Conservation (phyloP, 2,797 vertebrate species). For the Eidolon dupreanum region DNA sequence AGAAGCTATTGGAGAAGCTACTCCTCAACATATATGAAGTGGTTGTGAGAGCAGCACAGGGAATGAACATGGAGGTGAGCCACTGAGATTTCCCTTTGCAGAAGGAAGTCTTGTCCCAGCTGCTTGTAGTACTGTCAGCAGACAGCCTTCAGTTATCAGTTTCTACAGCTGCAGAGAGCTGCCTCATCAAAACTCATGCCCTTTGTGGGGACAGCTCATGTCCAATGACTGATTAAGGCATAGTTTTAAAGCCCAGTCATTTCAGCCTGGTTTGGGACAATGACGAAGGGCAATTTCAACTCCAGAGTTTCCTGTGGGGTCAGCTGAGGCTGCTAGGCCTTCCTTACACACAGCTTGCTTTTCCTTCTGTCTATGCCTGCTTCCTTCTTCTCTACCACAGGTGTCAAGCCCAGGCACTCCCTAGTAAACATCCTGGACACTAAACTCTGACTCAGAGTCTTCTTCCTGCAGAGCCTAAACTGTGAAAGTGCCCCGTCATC, state of each 20-base stretch:
- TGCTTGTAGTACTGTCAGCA: neutral
- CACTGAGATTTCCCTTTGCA: neutral
- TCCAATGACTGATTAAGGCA: neutral
- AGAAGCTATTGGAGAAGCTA: neutral
- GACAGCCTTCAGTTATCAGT: neutral
- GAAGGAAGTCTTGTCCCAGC: neutral
- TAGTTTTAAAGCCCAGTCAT: slow-evolving; percentile 2
- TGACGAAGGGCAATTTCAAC: neutral
- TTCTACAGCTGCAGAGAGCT: neutral
- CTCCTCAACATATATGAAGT: neutral
- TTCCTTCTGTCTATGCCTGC: neutral
- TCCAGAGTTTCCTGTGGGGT: neutral
- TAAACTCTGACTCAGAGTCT: slow-evolving; percentile 64
- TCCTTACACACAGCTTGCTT: neutral
- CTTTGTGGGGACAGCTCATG: neutral
- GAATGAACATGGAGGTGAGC: neutral
- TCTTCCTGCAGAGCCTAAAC: slow-evolving; percentile 17
- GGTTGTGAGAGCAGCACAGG: neutral
- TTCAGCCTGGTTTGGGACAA: neutral
- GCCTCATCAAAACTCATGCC: neutral
- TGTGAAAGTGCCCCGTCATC: neutral
- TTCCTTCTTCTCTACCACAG: slow-evolving; percentile 21
- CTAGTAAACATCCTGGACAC: slow-evolving; percentile 62
- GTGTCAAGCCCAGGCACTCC: slow-evolving; percentile 13
- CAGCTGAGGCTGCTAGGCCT: neutral